These are phyloP conservation scores for Bradypodion pumilum DNA, from an alignment of 2,797 vertebrate species.

Conservation along the genomic window DNA sequence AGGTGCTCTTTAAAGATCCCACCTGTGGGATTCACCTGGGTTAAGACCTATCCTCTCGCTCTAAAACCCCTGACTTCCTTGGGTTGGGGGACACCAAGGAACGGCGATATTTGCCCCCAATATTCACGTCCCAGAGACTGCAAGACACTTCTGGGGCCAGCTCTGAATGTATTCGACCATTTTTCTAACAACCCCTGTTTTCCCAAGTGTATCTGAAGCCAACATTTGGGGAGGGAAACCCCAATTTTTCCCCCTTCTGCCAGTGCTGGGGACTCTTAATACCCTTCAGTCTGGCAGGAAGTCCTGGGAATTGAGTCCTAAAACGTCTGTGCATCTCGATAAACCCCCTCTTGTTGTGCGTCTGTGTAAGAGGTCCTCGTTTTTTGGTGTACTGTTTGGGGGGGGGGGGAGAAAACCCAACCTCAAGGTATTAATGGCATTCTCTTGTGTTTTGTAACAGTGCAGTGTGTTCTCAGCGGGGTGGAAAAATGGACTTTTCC, in stretches of 20 bases:
- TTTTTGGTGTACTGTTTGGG: neutral
- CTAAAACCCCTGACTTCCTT: no score
- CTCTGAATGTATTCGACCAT: neutral
- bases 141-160: neutral
- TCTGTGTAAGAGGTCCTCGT: conserved; percentile 44
- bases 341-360: conserved; percentile 53
- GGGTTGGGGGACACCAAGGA: no score
- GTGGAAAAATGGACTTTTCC: neutral
- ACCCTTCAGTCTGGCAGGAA: conserved; percentile 60
- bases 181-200: conserved; percentile 4
- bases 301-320: conserved; percentile 49
- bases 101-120: no score
- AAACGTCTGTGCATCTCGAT: neutral
- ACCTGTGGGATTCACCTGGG: no score
- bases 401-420: conserved; percentile 14
- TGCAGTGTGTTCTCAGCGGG: conserved; percentile 9
- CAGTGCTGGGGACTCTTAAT: conserved; percentile 47
- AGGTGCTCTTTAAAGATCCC: no score
- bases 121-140: neutral
- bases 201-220: conserved; percentile 45
- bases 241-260: neutral
- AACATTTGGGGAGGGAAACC: conserved; percentile 43
- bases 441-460: conserved; percentile 44
- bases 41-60: no score
- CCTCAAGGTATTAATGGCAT: conserved; percentile 55